Evolutionary conservation across 2,113 vertebrate species (phyloP).

Genomic region (Microcebus griseorufus): DNA sequence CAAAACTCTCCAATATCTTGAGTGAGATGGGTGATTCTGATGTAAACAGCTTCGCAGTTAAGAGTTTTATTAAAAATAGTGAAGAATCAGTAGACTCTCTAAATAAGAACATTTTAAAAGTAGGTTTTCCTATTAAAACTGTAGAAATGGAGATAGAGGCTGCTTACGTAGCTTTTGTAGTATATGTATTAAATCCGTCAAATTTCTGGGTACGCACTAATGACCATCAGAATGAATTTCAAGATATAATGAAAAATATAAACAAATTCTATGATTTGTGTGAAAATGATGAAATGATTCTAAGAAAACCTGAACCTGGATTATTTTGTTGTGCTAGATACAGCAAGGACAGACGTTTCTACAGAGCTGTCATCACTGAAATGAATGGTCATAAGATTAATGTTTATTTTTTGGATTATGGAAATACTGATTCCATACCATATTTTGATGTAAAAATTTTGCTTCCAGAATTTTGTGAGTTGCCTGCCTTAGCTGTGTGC

Average conservation of each 20-base stretch:
- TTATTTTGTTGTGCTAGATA: slow-evolving; percentile 92
- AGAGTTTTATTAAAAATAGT: slow-evolving; percentile 23
- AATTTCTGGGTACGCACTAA: slow-evolving; percentile 91
- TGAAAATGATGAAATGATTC: slow-evolving; percentile 86
- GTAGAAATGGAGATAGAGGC: slow-evolving; percentile 83
- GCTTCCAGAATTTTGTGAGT: slow-evolving; percentile 85
- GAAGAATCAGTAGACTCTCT: background rate
- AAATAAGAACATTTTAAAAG: slow-evolving; percentile 42
- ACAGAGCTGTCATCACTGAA: slow-evolving; percentile 89
- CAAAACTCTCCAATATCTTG: background rate
- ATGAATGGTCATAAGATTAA: slow-evolving; percentile 80
- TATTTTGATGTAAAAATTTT: slow-evolving; percentile 88
- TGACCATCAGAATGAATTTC: slow-evolving; percentile 87
- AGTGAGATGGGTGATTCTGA: background rate
- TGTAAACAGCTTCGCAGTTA: background rate
- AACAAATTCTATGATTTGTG: slow-evolving; percentile 80
- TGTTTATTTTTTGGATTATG: slow-evolving; percentile 94
- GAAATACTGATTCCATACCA: slow-evolving; percentile 91
- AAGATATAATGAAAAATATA: slow-evolving; percentile 88
- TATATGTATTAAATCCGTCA: slow-evolving; percentile 88
- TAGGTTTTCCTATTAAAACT: slow-evolving; percentile 67
- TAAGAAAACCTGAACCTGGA: slow-evolving; percentile 88
- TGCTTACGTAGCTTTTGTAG: slow-evolving; percentile 87
- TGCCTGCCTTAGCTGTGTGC: slow-evolving; percentile 89
- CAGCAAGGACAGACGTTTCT: slow-evolving; percentile 89